Evolutionary conservation across 2,797 vertebrate species (phyloP), one percentile per base, ranked within the genome.

Genomic region (Scleropages formosus): DNA sequence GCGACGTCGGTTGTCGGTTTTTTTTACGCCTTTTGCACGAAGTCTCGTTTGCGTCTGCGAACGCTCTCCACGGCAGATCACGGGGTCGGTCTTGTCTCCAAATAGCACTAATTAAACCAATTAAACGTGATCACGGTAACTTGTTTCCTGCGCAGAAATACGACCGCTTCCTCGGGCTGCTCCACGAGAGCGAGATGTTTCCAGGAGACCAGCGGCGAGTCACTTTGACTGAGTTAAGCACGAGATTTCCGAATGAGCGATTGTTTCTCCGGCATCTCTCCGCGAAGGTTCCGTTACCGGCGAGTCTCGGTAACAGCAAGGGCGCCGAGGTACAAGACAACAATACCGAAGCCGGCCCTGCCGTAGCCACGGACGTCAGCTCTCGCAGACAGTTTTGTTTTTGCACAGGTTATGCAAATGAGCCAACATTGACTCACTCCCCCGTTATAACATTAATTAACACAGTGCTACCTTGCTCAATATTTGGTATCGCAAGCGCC

Each of bases 371-470:
- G 64, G 62, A 12, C 39, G 73, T 70, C 72, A 63, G 77, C 82
- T 68, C 74, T 80, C 53, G 6, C 72, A 70, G 74, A 27, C 22
- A 59, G 66, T 62, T 78, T 78, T 80, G 78, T 87, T 85, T 84
- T 83, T 81, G 80, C 78, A 80, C 85, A 84, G 84, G 79, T 86
- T 85, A 92, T 91, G 88, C 62, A 87, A 89, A 91, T 90, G 78
- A 90, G 82, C 74, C 75, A 31, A 72, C 76, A 56, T 79, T 82
- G n/a, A 83, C 81, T 80, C 77, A 64, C 75, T 71, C 58, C 74
- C 72, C 80, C 77, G 78, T 80, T 86, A 84, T 91, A 89, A 92
- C 91, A 88, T 91, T 93, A 93, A 93, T 93, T 93, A 93, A 88
- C 91, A 88, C 87, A 79, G 83, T 87, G 87, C 89, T 93, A 90